phyloP scores from a whole-genome alignment of 2,888 invertebrate species.

The Caenorhabditis macrosperma region DNA sequence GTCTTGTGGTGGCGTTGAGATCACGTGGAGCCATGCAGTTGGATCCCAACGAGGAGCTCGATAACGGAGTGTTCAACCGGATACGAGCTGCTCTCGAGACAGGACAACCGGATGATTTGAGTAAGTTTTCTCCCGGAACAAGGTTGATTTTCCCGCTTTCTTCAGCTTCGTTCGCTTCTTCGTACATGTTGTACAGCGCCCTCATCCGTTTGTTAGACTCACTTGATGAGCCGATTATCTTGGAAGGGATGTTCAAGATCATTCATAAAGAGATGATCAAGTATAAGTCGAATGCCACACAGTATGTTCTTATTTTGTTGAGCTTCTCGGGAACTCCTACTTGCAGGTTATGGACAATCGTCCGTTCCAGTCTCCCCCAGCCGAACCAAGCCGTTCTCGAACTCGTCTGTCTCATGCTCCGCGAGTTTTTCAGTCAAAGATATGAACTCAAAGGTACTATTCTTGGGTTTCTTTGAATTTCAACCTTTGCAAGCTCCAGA shows the following conservation, averaged over 20 bases:
- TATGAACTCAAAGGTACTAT: constrained; percentile 44
- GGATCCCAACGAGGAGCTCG: constrained; percentile 51
- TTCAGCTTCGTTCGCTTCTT: constrained; percentile 57
- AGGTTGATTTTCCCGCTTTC: neutral
- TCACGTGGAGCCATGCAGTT: constrained; percentile 46
- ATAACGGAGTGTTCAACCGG: constrained; percentile 53
- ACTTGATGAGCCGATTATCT: constrained; percentile 56
- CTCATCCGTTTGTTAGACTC: constrained; percentile 68
- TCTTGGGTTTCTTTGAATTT: neutral
- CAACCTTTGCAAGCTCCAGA: constrained; percentile 47
- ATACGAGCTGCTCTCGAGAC: constrained; percentile 65
- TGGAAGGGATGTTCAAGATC: constrained; percentile 48
- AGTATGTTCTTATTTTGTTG: constrained; percentile 7
- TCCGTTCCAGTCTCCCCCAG: constrained; percentile 24
- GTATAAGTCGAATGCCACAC: constrained; percentile 26
- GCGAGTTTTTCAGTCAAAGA: constrained; percentile 59
- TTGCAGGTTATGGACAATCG: constrained; percentile 47
- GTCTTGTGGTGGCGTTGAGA: constrained; percentile 58
- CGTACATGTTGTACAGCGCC: constrained; percentile 65
- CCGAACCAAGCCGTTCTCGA: constrained; percentile 51
- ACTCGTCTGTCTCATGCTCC: constrained; percentile 42
- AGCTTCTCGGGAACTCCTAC: neutral
- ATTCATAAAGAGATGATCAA: constrained; percentile 55
- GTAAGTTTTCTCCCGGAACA: constrained; percentile 58
- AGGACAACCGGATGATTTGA: constrained; percentile 61